Conservation (phyloP, 2,113 vertebrate genomes). For the Cottus gobio region DNA sequence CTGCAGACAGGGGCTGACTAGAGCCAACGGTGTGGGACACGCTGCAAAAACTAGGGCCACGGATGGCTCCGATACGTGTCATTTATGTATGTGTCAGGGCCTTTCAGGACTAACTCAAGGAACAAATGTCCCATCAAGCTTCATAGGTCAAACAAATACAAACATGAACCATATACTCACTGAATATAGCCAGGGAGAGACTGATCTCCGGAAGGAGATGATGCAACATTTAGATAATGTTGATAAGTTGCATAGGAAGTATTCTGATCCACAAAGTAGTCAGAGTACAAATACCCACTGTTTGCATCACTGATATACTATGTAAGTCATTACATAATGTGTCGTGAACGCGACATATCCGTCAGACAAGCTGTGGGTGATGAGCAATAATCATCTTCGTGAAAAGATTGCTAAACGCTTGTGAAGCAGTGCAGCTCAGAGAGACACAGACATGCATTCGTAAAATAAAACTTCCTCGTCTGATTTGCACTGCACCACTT, state of each 20-base stretch:
- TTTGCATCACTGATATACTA: neutral
- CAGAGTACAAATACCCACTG: neutral
- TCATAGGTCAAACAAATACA: neutral
- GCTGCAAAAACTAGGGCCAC: no score
- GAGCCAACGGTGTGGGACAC: no score
- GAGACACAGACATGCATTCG: constrained; percentile 2
- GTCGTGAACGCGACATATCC: constrained; percentile 7
- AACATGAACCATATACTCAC: neutral
- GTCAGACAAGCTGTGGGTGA: constrained; percentile 1
- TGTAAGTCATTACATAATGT: neutral
- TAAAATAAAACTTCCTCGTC: neutral
- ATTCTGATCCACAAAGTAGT: neutral
- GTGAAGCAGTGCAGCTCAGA: constrained; percentile 1
- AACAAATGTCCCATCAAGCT: neutral
- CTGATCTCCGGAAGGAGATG: neutral
- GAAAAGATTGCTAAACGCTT: neutral
- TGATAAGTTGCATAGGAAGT: neutral
- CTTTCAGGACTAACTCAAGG: no score
- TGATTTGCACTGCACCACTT: neutral
- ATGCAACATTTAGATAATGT: neutral
- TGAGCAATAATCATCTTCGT: constrained; percentile 15
- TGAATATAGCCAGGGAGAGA: neutral
- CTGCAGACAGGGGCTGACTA: no score
- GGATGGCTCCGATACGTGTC: no score
- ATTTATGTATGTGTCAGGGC: neutral